Conservation (phyloP, 1,140 invertebrate genomes). For the Eueides isabella region DNA sequence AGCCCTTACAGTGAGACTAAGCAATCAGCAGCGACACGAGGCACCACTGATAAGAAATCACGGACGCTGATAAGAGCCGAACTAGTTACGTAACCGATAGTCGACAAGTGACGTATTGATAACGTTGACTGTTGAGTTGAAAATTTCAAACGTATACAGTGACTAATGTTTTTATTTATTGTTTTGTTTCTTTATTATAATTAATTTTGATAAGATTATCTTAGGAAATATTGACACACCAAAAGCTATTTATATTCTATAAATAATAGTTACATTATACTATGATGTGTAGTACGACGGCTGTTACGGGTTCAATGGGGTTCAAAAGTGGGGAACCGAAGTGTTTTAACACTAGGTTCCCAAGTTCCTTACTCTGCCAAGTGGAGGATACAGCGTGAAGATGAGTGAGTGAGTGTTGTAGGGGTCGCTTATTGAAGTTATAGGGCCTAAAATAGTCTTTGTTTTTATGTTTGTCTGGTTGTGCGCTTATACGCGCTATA, state of each 20-base stretch:
- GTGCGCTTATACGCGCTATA: too few species aligned
- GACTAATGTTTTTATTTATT: background rate
- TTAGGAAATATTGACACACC: background rate
- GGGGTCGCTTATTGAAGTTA: too few species aligned
- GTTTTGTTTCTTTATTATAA: background rate
- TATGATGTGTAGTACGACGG: too few species aligned
- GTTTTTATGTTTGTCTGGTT: too few species aligned
- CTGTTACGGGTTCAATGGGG: too few species aligned
- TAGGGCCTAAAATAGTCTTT: too few species aligned
- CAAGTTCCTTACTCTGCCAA: too few species aligned
- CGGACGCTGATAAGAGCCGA: constrained; percentile 9
- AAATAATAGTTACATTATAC: background rate
- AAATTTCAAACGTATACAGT: background rate
- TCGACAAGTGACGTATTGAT: constrained; percentile 4
- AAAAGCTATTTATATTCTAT: too few species aligned
- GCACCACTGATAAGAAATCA: constrained; percentile 21
- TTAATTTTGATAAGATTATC: background rate
- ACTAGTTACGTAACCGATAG: background rate
- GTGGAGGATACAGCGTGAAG: too few species aligned
- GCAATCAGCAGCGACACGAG: background rate
- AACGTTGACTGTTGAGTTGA: background rate
- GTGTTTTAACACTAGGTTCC: background rate
- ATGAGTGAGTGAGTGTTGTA: too few species aligned
- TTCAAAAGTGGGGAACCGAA: background rate
- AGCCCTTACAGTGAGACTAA: background rate